Base-by-base conservation (phyloP, 2,888 invertebrate species). In the Lasiommata megera region DNA sequence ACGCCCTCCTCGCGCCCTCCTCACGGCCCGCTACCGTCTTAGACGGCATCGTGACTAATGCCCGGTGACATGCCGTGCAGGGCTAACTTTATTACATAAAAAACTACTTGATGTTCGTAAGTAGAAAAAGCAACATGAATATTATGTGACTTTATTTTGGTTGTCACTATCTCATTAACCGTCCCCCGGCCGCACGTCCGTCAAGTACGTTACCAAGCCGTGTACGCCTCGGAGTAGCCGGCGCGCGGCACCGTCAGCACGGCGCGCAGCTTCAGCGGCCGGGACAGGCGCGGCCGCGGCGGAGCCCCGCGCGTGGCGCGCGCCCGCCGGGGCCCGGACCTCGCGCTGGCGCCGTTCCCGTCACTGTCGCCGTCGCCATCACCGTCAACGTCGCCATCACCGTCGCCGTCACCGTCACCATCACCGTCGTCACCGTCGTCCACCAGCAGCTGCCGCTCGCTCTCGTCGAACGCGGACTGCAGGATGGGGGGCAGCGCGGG, bases 181-280 rank as follows among this genome's bases (percentile, higher is more conserved):
- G n/a, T n/a, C n/a, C n/a, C n/a, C n/a, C n/a, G n/a, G n/a, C n/a
- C n/a, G n/a, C n/a, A n/a, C n/a, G n/a, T n/a, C 5, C 23, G 23
- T 5, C 23, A 5, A 2, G 5, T 5, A 23, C 2, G 3, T 3
- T 60, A 82, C 84, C 82, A 76, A 1, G 75, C 69, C 9, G 76
- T 71, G 64, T 82, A 86, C 1, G 74, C 67, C 61, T 86, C 86
- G 1, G 83, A 77, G 67, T 77, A 86, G 63, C 75, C 84, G 8
- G 85, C 77, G 51, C 74, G 72, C 8, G 75, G 76, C 47, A 82
- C 84, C 16, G 76, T 77, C 34, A 86, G 73, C 59, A 71, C 70
- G 6, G 72, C 84, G 34, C 74, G 74, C 41, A 86, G 41, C 58
- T 66, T 56, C 54, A 81, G 60, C 29, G 83, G 74, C 48, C 72